Percentiles rank a stretch among this genome's conserved stretches.
phyloP scores from a whole-genome alignment of 2,113 vertebrate species.

The Gymnogyps californianus region DNA sequence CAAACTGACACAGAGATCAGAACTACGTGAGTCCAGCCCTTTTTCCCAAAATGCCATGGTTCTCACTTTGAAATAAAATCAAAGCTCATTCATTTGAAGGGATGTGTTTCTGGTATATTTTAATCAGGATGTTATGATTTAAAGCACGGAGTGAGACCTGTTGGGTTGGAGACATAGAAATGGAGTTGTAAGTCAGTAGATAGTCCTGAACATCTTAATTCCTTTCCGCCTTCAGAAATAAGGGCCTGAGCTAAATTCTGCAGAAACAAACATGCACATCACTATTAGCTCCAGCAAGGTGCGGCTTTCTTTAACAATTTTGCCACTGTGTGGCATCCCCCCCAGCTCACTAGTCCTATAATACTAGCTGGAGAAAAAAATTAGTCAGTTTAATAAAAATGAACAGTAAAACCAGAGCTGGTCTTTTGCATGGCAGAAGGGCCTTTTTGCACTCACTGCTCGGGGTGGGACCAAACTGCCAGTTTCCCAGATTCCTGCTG shows the following conservation, averaged over 20 bases:
- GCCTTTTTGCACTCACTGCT: background rate
- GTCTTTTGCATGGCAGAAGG: background rate
- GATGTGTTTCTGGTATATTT: background rate
- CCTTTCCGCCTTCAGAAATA: background rate
- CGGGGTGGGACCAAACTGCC: background rate
- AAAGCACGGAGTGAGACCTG: background rate
- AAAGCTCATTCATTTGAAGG: background rate
- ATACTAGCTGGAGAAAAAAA: background rate
- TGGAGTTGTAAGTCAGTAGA: background rate
- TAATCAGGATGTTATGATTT: background rate
- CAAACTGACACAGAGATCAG: background rate
- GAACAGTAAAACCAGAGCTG: background rate
- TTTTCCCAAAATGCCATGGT: background rate
- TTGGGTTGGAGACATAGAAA: background rate
- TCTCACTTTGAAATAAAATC: background rate
- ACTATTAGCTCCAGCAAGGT: background rate
- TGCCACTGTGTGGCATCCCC: background rate
- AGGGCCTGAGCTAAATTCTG: background rate
- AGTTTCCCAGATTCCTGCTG: background rate
- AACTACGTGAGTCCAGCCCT: background rate
- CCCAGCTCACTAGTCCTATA: background rate
- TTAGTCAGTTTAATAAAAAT: background rate
- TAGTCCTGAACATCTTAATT: background rate
- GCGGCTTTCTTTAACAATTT: background rate
- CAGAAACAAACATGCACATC: background rate